These are phyloP conservation scores for Serrognathus titanus DNA, from an alignment of 2,888 invertebrate species.

Conservation along the genomic window DNA sequence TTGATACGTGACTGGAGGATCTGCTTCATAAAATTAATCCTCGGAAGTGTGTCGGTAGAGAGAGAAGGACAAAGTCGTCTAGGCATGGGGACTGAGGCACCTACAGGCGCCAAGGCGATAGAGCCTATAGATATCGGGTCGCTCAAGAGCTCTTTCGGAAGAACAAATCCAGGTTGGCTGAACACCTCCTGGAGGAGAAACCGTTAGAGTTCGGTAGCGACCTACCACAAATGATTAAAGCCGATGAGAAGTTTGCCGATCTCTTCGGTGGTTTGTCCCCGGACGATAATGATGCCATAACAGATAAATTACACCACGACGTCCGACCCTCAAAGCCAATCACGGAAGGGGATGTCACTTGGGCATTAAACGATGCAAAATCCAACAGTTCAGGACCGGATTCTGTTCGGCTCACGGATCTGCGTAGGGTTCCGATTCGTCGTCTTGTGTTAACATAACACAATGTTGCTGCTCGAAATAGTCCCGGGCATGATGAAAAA, in stretches of 20 bases:
- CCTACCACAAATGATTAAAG: slow-evolving; percentile 1
- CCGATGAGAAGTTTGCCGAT: not conserved
- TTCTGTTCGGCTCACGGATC: not conserved
- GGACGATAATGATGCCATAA: slow-evolving; percentile 1
- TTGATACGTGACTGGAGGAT: not conserved
- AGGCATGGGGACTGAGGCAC: not conserved
- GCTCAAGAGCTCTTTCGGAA: slow-evolving; percentile 2
- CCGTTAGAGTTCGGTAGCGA: not conserved
- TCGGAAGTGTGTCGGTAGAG: too few relatives aligned
- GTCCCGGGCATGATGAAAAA: slow-evolving; percentile 7
- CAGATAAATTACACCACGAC: not conserved
- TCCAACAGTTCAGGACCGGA: slow-evolving; percentile 16
- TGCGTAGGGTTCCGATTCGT: not conserved
- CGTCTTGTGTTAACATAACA: slow-evolving; percentile 10
- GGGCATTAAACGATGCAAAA: not conserved
- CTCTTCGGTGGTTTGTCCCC: slow-evolving; percentile 7
- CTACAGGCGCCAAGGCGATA: not conserved
- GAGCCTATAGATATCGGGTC: slow-evolving; percentile 2
- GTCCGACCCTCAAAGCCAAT: not conserved
- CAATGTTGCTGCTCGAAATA: slow-evolving; percentile 9
- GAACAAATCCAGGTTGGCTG: not conserved
- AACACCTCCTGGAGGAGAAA: not conserved
- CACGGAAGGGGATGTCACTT: slow-evolving; percentile 6
- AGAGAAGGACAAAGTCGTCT: not conserved
- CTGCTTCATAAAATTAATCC: not conserved